Percentiles rank a stretch among this genome's conserved stretches.
These are phyloP conservation scores for Picus viridis DNA, from an alignment of 2,797 vertebrate species.

Conservation along the genomic window DNA sequence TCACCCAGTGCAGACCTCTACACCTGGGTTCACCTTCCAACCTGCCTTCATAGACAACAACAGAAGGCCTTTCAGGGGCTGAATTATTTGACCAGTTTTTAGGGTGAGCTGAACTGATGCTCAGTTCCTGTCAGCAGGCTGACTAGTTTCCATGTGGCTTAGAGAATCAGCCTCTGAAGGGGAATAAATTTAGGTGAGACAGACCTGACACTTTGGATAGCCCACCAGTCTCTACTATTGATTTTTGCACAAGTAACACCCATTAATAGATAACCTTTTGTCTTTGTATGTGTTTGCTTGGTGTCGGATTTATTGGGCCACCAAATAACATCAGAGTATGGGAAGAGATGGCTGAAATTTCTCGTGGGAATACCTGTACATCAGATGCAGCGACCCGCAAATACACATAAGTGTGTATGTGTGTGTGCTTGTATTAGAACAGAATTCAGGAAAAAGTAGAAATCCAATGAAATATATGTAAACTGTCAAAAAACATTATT, in stretches of 20 bases:
- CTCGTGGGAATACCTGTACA: background rate
- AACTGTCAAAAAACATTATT: background rate
- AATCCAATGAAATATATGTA: background rate
- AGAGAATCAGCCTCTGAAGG: background rate
- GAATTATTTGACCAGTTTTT: background rate
- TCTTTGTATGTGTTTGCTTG: background rate
- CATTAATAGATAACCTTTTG: background rate
- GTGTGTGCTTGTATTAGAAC: background rate
- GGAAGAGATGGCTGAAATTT: background rate
- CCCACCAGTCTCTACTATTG: background rate
- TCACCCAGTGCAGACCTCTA: background rate
- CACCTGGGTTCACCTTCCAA: background rate
- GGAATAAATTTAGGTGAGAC: background rate
- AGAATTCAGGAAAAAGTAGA: background rate
- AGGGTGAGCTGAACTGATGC: background rate
- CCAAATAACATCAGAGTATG: background rate
- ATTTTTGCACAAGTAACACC: background rate
- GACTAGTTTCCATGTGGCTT: background rate
- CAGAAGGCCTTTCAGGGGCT: background rate
- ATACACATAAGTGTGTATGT: background rate
- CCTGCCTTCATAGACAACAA: background rate
- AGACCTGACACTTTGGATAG: accelerated
- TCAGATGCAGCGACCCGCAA: background rate
- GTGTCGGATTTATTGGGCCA: background rate
- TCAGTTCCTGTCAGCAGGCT: background rate